A percentile compares a stretch with the other conserved stretches of the same genome.
These are phyloP conservation scores for Microplitis demolitor DNA, from an alignment of 1,140 invertebrate genomes.

Conservation along the genomic window DNA sequence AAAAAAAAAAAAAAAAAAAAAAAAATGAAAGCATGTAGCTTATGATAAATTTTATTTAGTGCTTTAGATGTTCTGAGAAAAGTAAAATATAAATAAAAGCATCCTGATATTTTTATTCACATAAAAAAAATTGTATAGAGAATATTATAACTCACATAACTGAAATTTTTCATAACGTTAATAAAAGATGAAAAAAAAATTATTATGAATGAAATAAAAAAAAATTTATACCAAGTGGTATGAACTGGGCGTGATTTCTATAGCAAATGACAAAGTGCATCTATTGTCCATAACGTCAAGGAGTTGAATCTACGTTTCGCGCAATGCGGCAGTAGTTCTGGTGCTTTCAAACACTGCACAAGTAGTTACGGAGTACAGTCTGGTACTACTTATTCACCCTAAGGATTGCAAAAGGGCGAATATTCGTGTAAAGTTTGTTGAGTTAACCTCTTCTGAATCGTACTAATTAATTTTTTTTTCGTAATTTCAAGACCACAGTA, in stretches of 20 bases:
- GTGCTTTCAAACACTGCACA: not conserved
- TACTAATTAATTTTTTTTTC: conserved; percentile 14
- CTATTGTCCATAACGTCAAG: conserved; percentile 6
- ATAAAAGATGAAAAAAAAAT: not conserved
- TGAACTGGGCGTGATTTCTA: not conserved
- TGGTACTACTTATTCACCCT: not conserved
- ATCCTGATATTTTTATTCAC: too few relatives aligned
- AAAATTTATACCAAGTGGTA: not conserved
- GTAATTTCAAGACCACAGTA: conserved; percentile 9
- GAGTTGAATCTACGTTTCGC: not conserved
- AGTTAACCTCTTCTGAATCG: conserved; percentile 11
- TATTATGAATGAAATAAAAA: not conserved
- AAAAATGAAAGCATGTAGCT: too few relatives aligned
- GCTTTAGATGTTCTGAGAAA: too few relatives aligned
- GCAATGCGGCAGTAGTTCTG: not conserved
- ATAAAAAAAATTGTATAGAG: too few relatives aligned
- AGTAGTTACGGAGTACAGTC: not conserved
- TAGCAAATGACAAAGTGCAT: not conserved
- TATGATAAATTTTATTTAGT: too few relatives aligned
- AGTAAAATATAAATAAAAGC: too few relatives aligned
- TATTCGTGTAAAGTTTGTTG: not conserved
- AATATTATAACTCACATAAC: too few relatives aligned
- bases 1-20: too few relatives aligned
- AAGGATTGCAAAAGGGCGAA: not conserved
- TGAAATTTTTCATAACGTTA: too few relatives aligned